Evolutionary conservation across 2,797 vertebrate genomes (phyloP).

Genomic region (Cephalopachus bancanus): DNA sequence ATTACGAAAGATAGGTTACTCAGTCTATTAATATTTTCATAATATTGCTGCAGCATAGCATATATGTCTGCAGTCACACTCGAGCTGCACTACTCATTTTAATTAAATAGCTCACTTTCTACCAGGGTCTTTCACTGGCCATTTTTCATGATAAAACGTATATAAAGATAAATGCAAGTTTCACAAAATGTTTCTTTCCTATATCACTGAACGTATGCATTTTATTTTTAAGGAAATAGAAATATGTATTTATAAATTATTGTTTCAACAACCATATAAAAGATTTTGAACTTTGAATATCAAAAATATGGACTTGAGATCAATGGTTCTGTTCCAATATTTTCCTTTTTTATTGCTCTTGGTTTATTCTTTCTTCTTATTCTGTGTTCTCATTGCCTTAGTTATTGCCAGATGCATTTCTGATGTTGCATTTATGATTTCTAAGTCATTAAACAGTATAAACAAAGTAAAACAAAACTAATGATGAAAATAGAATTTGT

Average conservation of each 20-base stretch:
- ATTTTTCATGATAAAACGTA: not conserved
- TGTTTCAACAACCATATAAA: not conserved
- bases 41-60: not conserved
- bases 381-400: not conserved
- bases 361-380: not conserved
- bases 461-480: not conserved
- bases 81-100: slow-evolving; percentile 56
- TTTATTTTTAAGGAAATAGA: not conserved
- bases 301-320: not conserved
- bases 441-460: not conserved
- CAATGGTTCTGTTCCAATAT: not conserved
- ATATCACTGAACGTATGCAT: not conserved
- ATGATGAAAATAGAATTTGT: not conserved
- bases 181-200: not conserved
- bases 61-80: not conserved
- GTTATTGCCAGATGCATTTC: not conserved
- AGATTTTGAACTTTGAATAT: not conserved
- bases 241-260: not conserved
- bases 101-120: slow-evolving; percentile 77
- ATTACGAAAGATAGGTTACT: not conserved
- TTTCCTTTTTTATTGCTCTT: not conserved
- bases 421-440: not conserved
- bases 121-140: not conserved
- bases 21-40: not conserved
- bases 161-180: not conserved